Evolutionary conservation across 2,797 vertebrate species (phyloP).

Genomic region (Tangara arthus): DNA sequence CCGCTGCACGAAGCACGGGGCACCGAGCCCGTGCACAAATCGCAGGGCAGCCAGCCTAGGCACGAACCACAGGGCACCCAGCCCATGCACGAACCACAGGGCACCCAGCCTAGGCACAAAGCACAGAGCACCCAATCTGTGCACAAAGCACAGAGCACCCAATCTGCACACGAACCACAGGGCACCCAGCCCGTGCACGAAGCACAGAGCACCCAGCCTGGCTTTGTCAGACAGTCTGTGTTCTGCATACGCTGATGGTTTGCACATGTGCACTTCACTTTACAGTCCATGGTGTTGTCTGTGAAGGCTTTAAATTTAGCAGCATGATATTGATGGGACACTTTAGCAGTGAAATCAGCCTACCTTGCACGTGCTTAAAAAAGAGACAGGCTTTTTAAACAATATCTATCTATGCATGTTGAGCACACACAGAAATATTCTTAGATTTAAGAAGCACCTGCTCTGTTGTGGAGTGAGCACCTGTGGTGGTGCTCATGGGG

Average conservation of each 20-base stretch:
- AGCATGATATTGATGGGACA: not conserved
- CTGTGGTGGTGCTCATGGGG: no score
- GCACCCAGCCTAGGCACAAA: no score
- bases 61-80: no score
- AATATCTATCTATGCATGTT: rapidly evolving
- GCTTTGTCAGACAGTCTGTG: no score
- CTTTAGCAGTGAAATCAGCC: not conserved
- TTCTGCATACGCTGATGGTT: not conserved
- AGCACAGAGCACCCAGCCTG: rapidly evolving
- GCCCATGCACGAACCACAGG: rapidly evolving
- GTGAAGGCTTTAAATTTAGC: not conserved
- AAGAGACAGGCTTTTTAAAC: not conserved
- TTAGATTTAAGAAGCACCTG: not conserved
- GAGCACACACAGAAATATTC: not conserved
- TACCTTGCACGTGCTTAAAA: rapidly evolving
- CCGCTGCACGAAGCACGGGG: rapidly evolving
- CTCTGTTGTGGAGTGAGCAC: not conserved
- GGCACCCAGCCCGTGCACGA: no score
- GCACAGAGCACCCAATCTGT: rapidly evolving
- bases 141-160: no score
- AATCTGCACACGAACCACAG: no score
- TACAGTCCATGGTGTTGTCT: rapidly evolving
- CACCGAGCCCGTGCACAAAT: rapidly evolving
- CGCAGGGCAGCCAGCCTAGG: rapidly evolving
- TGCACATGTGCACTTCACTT: not conserved